Conservation (phyloP, 2,888 invertebrate species). For the Patella caerulea region DNA sequence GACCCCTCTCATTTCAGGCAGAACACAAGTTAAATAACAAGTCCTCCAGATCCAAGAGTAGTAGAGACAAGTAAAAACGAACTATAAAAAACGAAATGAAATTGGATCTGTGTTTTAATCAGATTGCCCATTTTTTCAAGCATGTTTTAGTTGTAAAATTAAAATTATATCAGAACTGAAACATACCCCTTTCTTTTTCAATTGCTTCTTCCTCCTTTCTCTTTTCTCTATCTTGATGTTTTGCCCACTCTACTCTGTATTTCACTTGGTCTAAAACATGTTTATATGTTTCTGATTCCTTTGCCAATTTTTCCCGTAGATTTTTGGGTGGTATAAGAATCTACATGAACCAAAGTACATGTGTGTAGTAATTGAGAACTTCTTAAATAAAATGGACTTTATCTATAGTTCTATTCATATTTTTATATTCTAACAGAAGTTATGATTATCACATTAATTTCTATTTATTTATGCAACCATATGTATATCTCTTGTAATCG, state of each 20-base stretch:
- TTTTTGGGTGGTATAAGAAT: slow-evolving; percentile 95
- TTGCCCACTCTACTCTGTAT: slow-evolving; percentile 96
- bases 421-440: not conserved
- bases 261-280: slow-evolving; percentile 86
- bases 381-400: not conserved
- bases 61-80: too few relatives aligned
- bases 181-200: slow-evolving; percentile 87
- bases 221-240: slow-evolving; percentile 92
- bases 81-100: too few relatives aligned
- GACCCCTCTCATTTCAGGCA: too few relatives aligned
- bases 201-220: slow-evolving; percentile 94
- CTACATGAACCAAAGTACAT: slow-evolving; percentile 51
- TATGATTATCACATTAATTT: too few relatives aligned
- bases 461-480: too few relatives aligned
- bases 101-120: too few relatives aligned
- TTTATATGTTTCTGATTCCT: slow-evolving; percentile 81
- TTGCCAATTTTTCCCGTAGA: slow-evolving; percentile 80
- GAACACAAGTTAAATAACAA: too few relatives aligned
- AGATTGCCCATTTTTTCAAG: too few relatives aligned
- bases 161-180: too few relatives aligned
- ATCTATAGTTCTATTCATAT: not conserved
- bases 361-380: not conserved
- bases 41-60: too few relatives aligned
- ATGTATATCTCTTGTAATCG: too few relatives aligned
- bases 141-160: too few relatives aligned